These are phyloP conservation scores for Smittia aterrima DNA, from an alignment of 2,888 invertebrate species.

Conservation along the genomic window DNA sequence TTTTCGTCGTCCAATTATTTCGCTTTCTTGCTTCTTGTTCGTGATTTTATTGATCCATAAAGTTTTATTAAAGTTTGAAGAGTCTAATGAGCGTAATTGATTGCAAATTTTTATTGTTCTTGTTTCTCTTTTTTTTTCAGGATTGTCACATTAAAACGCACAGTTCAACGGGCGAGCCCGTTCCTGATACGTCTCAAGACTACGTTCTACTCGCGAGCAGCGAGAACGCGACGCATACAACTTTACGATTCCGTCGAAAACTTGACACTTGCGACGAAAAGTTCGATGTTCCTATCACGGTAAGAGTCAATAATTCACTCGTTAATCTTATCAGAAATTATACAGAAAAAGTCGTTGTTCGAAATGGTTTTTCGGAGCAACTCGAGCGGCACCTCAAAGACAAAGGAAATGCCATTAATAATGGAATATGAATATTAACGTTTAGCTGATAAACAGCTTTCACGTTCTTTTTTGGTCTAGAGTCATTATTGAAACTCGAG, in stretches of 20 bases:
- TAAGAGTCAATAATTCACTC: slow-evolving; percentile 47
- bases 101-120: neutral
- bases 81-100: neutral
- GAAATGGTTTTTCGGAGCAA: neutral
- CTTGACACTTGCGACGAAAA: slow-evolving; percentile 80
- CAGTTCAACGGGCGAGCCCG: slow-evolving; percentile 58
- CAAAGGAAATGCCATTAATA: neutral
- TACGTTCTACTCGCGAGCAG: slow-evolving; percentile 78
- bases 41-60: slow-evolving; percentile 8
- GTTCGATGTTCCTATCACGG: slow-evolving; percentile 68
- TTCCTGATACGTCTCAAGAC: slow-evolving; percentile 78
- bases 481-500: neutral
- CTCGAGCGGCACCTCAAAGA: slow-evolving; percentile 8
- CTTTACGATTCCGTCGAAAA: slow-evolving; percentile 74
- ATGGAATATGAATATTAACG: neutral
- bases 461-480: neutral
- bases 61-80: neutral
- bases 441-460: slow-evolving; percentile 4
- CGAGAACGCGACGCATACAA: slow-evolving; percentile 83
- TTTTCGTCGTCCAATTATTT: slow-evolving; percentile 17
- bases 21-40: neutral
- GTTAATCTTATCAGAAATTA: slow-evolving; percentile 6
- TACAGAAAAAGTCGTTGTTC: neutral
- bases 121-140: slow-evolving; percentile 48
- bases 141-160: slow-evolving; percentile 73